These are phyloP conservation scores for Heterotilapia buettikoferi DNA, from an alignment of 2,113 vertebrate species.

Conservation along the genomic window DNA sequence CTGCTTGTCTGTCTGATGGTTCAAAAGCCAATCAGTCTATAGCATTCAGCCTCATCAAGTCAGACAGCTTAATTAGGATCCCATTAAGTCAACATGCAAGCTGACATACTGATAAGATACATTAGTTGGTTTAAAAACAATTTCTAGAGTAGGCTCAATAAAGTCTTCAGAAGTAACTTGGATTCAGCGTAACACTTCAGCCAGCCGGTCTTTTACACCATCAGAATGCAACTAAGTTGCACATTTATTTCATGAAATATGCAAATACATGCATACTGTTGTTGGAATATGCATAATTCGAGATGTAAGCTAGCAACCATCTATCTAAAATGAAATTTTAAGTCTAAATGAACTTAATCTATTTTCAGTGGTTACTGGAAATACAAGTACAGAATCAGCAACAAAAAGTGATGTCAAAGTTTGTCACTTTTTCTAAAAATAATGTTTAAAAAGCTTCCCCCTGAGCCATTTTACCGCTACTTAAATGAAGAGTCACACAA, in stretches of 20 bases:
- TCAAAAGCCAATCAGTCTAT: neutral
- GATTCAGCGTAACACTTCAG: neutral
- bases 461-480: rapidly evolving
- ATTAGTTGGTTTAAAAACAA: neutral
- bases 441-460: neutral
- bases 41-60: neutral
- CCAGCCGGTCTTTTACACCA: neutral
- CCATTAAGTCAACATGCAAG: neutral
- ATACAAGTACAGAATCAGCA: neutral
- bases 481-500: neutral
- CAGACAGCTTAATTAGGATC: neutral
- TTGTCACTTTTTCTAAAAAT: neutral
- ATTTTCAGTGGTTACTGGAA: neutral
- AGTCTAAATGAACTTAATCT: neutral
- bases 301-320: neutral
- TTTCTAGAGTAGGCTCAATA: neutral
- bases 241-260: neutral
- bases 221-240: neutral
- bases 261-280: neutral
- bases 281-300: neutral
- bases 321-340: neutral
- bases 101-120: neutral
- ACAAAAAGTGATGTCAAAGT: neutral
- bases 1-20: neutral
- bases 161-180: neutral